A percentile compares a stretch with the other conserved stretches of the same genome.
These are phyloP conservation scores for Gorsachius goisagi DNA, from an alignment of 2,113 vertebrate species.

Conservation along the genomic window DNA sequence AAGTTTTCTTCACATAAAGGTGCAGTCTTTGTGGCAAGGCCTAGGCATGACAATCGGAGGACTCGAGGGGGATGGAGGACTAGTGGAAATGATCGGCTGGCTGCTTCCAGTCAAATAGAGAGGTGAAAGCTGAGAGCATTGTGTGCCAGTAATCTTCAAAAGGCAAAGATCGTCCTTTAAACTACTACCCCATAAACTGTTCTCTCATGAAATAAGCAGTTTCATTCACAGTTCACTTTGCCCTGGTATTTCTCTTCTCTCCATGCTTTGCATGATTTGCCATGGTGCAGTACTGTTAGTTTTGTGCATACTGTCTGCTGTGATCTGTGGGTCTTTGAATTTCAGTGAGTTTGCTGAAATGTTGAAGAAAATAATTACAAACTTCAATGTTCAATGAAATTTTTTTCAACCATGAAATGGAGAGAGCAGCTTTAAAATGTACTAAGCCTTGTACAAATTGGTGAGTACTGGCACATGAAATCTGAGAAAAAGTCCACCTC, in stretches of 20 bases:
- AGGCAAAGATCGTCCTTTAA: constrained; percentile 91
- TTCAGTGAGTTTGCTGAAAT: constrained; percentile 86
- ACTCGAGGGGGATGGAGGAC: constrained; percentile 99
- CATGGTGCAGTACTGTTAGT: constrained; percentile 85
- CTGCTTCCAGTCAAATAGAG: constrained; percentile 99
- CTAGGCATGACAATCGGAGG: constrained; percentile 99
- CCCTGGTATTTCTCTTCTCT: constrained; percentile 87
- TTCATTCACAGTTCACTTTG: constrained; percentile 88
- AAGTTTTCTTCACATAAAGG: constrained; percentile 99
- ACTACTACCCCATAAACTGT: constrained; percentile 87
- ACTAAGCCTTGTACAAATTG: constrained; percentile 90
- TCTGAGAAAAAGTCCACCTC: constrained; percentile 80
- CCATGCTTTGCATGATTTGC: constrained; percentile 92
- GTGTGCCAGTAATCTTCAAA: constrained; percentile 99
- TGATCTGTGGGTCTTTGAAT: constrained; percentile 84
- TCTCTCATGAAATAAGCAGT: constrained; percentile 86
- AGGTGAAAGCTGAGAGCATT: constrained; percentile 94
- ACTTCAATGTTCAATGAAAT: constrained; percentile 77
- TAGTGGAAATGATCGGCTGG: constrained; percentile 98
- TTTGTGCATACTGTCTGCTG: constrained; percentile 78
- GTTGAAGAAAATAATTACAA: constrained; percentile 79
- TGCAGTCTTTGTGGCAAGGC: constrained; percentile 99
- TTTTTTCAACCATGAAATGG: constrained; percentile 87
- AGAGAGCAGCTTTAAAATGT: constrained; percentile 93
- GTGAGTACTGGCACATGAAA: constrained; percentile 99